These are phyloP conservation scores for Eolophus roseicapilla DNA, from an alignment of 2,113 vertebrate species.

Conservation along the genomic window DNA sequence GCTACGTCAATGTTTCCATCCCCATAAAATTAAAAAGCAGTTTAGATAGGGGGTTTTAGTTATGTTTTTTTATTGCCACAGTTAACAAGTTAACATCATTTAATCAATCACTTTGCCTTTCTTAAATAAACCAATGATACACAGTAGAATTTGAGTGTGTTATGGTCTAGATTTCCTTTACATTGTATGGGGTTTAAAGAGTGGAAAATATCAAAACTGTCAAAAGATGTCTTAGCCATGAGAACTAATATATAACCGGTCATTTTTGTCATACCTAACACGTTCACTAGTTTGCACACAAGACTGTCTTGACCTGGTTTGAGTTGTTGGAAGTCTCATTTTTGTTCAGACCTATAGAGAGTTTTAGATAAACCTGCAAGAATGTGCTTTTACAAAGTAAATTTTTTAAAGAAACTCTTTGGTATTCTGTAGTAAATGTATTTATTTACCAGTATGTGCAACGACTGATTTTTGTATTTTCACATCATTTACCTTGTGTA, in stretches of 20 bases:
- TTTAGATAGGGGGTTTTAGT: not conserved
- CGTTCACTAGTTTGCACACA: conserved; percentile 80
- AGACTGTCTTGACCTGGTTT: conserved; percentile 69
- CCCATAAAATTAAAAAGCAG: not conserved
- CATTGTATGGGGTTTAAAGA: not conserved
- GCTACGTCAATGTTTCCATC: not conserved
- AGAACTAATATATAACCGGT: conserved; percentile 69
- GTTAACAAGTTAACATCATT: conserved; percentile 17
- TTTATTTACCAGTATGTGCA: conserved; percentile 77
- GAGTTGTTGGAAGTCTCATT: conserved; percentile 72
- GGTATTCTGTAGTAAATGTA: conserved; percentile 71
- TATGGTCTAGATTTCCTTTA: not conserved
- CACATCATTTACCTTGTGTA: conserved; percentile 76
- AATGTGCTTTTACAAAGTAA: conserved; percentile 78
- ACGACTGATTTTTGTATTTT: conserved; percentile 74
- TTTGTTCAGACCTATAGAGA: conserved; percentile 71
- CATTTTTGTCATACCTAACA: conserved; percentile 68
- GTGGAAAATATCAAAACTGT: not conserved
- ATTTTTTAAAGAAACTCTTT: conserved; percentile 76
- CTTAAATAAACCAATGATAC: conserved; percentile 7
- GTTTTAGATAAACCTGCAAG: conserved; percentile 80
- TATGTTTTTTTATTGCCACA: not conserved
- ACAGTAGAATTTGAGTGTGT: not conserved
- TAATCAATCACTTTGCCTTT: conserved; percentile 70
- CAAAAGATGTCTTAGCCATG: not conserved